Evolutionary conservation across 2,888 invertebrate genomes (phyloP), one percentile per base, ranked within the genome.

Genomic region (Diaprepes abbreviatus): DNA sequence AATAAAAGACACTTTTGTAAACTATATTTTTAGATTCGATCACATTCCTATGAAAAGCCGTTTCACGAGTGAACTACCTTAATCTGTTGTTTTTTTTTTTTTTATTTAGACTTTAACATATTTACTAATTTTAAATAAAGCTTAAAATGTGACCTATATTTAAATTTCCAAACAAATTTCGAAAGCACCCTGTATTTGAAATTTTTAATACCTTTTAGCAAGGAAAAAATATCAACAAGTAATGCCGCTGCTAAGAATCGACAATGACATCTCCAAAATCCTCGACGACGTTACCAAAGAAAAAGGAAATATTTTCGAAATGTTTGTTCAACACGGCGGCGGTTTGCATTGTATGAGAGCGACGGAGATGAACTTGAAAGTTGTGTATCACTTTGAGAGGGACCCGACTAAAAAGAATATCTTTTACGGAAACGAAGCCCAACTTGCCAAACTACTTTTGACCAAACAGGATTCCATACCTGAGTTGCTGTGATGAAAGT

Each of bases 321-420:
- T 94, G 88, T 93, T 94, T 78, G 85, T 92, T 6, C 85, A 88
- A 38, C 87, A 88, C 57, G 86, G 88, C 74, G 85, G 89, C 65
- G 59, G 68, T 57, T 82, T 93, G 62, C 94, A 93, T 83, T 87
- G 91, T 45, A 87, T 95, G 81, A 88, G 94, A 60, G 93, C 92
- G 21, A 91, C 93, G 5, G 96, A 96, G 81, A 94, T 95, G 52
- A 90, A 91, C 74, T 84, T 95, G 38, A 88, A 89, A 77, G 85
- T 91, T 33, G 79, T 84, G 66, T 84, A 83, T 73, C 86, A 86
- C 69, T 79, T 79, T 45, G 79, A 79, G 50, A 79, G 75, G 19
- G 78, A 83, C 45, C 72, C 74, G 57, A 76, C 77, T 43, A 77
- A 79, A 65, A 82, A 82, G 72, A 87, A 87, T 81, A 83, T 86